Conservation (phyloP, 2,113 vertebrate genomes). For the Riparia riparia region DNA sequence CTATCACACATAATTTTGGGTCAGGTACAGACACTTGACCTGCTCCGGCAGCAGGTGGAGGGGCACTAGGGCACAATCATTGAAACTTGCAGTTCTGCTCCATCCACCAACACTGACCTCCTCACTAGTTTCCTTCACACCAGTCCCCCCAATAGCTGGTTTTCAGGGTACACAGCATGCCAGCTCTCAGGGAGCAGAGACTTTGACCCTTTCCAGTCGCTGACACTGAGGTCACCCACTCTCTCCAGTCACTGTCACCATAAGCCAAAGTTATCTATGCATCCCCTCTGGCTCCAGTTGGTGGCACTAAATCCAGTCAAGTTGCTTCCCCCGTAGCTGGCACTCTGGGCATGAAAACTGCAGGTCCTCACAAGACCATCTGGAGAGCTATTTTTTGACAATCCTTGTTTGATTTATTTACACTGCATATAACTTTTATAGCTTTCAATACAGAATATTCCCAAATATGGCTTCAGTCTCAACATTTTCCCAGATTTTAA, state of each 20-base stretch:
- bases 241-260: background rate
- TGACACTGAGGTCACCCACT: background rate
- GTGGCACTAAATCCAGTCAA: background rate
- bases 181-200: background rate
- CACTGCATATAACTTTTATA: background rate
- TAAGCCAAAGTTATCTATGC: background rate
- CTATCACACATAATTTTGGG: background rate
- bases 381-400: background rate
- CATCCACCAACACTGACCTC: background rate
- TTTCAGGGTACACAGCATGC: background rate
- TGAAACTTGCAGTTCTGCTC: background rate
- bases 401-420: background rate
- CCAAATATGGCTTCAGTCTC: background rate
- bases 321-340: background rate
- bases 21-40: background rate
- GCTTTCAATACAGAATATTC: background rate
- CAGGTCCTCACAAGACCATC: background rate
- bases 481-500: background rate
- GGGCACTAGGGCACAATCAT: background rate
- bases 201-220: background rate
- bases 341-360: background rate
- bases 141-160: accelerated
- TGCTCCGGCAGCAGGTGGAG: background rate
- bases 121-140: background rate
- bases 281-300: background rate